A percentile compares a stretch with the other conserved stretches of the same genome.
Conservation (phyloP, 2,888 invertebrate genomes). For the Polyommatus icarus region DNA sequence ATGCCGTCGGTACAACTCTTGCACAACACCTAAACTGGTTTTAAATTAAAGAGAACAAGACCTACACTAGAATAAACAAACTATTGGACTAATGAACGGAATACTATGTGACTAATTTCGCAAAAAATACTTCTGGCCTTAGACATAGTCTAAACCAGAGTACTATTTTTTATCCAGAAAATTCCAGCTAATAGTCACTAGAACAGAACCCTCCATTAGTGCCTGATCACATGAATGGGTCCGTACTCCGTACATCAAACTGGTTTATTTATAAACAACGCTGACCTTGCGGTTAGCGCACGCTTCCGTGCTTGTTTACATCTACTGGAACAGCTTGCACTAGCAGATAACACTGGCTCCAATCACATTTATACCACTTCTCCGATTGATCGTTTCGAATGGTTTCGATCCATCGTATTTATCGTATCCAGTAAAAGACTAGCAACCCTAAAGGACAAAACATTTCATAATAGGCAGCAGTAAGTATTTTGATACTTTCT, state of each 20-base stretch:
- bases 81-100: not conserved
- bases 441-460: too few relatives aligned
- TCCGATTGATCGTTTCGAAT: not conserved
- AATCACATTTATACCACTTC: not conserved
- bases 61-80: not conserved
- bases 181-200: not conserved
- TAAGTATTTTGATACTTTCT: too few relatives aligned
- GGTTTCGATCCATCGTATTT: not conserved
- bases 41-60: not conserved
- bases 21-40: slow-evolving; percentile 3
- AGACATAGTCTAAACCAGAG: not conserved
- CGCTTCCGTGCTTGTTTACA: slow-evolving; percentile 4
- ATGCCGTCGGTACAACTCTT: not conserved
- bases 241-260: slow-evolving; percentile 32
- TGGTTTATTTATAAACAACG: slow-evolving; percentile 36
- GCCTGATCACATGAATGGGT: not conserved
- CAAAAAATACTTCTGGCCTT: not conserved
- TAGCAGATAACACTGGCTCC: not conserved
- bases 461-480: too few relatives aligned
- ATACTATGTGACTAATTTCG: not conserved
- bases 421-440: not conserved
- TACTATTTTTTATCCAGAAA: not conserved
- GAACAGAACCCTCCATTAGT: not conserved
- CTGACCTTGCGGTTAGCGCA: slow-evolving; percentile 34
- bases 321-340: not conserved